phyloP scores from a whole-genome alignment of 2,888 invertebrate genomes.

The Notodonta dromedarius region DNA sequence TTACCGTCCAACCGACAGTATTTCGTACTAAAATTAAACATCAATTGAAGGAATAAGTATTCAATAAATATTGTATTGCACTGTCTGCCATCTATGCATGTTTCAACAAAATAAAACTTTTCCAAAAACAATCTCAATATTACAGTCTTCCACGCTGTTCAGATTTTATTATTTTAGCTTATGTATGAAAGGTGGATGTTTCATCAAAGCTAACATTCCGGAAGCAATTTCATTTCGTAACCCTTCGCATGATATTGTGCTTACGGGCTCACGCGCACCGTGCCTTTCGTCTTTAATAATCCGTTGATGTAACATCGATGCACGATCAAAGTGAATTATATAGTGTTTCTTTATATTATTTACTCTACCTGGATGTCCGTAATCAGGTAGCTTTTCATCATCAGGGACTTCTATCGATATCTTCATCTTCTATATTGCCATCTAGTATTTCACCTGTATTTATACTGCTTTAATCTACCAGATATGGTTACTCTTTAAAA shows the following conservation, averaged over 20 bases:
- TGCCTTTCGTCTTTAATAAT: constrained; percentile 44
- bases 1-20: too few relatives aligned
- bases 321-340: constrained; percentile 12
- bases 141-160: constrained; percentile 21
- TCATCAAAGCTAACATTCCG: constrained; percentile 52
- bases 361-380: neutral
- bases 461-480: neutral
- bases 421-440: neutral
- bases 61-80: too few relatives aligned
- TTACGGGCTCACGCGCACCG: constrained; percentile 26
- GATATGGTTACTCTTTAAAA: too few relatives aligned
- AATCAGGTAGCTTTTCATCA: neutral
- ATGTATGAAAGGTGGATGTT: constrained; percentile 40
- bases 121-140: constrained; percentile 2
- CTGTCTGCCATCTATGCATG: neutral
- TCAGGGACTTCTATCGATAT: neutral
- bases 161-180: constrained; percentile 35
- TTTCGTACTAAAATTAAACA: too few relatives aligned
- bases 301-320: constrained; percentile 34
- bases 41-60: too few relatives aligned
- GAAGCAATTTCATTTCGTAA: constrained; percentile 63
- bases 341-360: neutral
- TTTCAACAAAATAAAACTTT: neutral
- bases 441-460: neutral
- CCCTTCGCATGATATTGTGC: constrained; percentile 47